Percentiles rank a stretch among this genome's conserved stretches.
Conservation (phyloP, 2,113 vertebrate genomes). For the Triplophysa tibetana region DNA sequence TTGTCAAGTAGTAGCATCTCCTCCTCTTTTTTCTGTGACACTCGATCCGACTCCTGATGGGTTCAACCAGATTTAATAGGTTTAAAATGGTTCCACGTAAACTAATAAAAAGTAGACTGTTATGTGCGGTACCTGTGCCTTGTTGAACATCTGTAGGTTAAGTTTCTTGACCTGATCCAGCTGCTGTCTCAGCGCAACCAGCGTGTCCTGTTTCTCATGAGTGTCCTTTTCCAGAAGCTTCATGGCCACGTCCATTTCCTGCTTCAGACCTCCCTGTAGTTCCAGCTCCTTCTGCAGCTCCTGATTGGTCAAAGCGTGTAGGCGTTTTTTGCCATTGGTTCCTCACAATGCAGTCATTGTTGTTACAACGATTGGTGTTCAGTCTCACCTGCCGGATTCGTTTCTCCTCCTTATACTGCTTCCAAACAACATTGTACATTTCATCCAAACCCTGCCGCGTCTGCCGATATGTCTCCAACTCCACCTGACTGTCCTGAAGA, state of each 20-base stretch:
- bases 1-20: slow-evolving; percentile 81
- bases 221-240: slow-evolving; percentile 96
- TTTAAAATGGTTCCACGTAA: neutral
- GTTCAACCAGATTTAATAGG: neutral
- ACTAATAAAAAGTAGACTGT: neutral
- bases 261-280: slow-evolving; percentile 91
- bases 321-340: neutral
- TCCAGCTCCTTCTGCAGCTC: slow-evolving; percentile 94
- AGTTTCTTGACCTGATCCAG: slow-evolving; percentile 95
- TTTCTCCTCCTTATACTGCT: slow-evolving; percentile 92
- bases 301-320: slow-evolving; percentile 65
- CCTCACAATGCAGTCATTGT: neutral
- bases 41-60: slow-evolving; percentile 78
- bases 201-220: slow-evolving; percentile 93
- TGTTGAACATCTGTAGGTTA: slow-evolving; percentile 96
- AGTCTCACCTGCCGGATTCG: slow-evolving; percentile 83
- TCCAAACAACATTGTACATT: slow-evolving; percentile 97
- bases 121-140: slow-evolving; percentile 80
- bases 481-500: slow-evolving; percentile 90
- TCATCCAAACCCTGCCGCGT: slow-evolving; percentile 93
- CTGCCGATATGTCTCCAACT: slow-evolving; percentile 96
- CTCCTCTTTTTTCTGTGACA: slow-evolving; percentile 84
- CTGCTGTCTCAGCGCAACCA: slow-evolving; percentile 88
- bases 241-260: slow-evolving; percentile 98
- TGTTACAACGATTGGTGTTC: neutral